Evolutionary conservation across 2,797 vertebrate species (phyloP).

Genomic region (Pelochelys cantorii): DNA sequence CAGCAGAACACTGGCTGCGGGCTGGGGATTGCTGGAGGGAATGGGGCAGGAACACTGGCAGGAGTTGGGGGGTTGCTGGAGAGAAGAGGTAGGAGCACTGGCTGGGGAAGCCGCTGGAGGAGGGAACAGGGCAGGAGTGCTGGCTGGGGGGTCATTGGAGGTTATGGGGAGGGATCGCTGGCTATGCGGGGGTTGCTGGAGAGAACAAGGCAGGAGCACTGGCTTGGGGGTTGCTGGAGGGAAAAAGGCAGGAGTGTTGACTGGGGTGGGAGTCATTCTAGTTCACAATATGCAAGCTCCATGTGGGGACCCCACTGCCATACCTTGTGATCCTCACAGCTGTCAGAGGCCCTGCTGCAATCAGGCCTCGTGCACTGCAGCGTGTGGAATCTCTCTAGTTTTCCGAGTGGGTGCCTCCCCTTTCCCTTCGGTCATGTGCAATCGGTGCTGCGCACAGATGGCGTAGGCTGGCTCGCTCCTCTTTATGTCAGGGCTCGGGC

Average conservation of each 20-base stretch:
- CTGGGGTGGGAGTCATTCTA: neutral
- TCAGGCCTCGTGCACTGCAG: rapidly evolving
- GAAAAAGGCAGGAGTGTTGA: neutral
- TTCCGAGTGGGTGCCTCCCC: neutral
- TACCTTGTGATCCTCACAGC: neutral
- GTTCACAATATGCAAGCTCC: neutral
- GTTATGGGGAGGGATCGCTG: no score
- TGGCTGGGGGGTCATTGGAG: no score
- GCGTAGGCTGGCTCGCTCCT: neutral
- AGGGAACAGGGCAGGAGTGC: no score
- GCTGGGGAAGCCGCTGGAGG: no score
- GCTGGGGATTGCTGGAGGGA: no score
- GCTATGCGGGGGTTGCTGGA: no score
- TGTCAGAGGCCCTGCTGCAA: neutral
- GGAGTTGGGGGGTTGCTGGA: no score
- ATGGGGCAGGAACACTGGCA: no score
- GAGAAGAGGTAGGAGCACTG: no score
- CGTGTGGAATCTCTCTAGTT: neutral
- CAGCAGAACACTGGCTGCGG: neutral
- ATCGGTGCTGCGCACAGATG: rapidly evolving
- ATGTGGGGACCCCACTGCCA: neutral
- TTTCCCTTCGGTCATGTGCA: neutral
- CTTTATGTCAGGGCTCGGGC: constrained; percentile 5
- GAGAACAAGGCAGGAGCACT: neutral
- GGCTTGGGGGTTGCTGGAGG: neutral